phyloP scores from a whole-genome alignment of 1,140 invertebrate genomes.

The Rhynchophorus ferrugineus region DNA sequence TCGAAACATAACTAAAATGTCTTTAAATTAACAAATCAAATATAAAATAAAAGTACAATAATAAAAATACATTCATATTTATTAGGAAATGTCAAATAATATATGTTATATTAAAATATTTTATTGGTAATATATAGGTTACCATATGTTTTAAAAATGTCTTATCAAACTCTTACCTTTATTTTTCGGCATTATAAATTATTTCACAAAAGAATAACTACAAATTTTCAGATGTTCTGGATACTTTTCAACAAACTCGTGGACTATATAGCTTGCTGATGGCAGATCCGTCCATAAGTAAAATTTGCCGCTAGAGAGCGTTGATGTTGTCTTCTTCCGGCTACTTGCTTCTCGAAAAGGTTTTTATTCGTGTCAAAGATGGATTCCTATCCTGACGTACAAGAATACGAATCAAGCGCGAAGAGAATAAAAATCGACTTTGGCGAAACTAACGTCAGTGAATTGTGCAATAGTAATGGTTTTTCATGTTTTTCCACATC shows the following conservation, averaged over 20 bases:
- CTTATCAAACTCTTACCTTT: no score
- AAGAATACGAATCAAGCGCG: constrained; percentile 38
- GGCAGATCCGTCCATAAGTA: constrained; percentile 8
- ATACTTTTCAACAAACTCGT: constrained; percentile 18
- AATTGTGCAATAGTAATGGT: constrained; percentile 31
- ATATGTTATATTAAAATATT: no score
- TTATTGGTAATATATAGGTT: no score
- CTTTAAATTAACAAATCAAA: no score
- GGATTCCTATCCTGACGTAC: constrained; percentile 38
- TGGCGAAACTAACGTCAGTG: constrained; percentile 31
- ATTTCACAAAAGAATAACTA: constrained; percentile 11
- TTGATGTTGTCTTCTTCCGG: constrained; percentile 19
- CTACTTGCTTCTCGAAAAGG: constrained; percentile 23
- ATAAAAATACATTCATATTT: no score
- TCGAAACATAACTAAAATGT: no score
- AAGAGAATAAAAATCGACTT: constrained; percentile 39
- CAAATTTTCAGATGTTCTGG: constrained; percentile 13
- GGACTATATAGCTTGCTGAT: constrained; percentile 4
- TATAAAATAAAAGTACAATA: no score
- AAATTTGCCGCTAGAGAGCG: constrained; percentile 19
- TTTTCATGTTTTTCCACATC: constrained; percentile 36
- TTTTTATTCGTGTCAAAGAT: constrained; percentile 41
- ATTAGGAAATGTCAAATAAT: constrained; percentile 18
- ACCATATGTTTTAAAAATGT: no score
- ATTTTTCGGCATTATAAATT: constrained; percentile 37